Percentiles rank a stretch among this genome's conserved stretches.
phyloP scores from a whole-genome alignment of 1,140 invertebrate genomes.

The Nixonia krombeini region DNA sequence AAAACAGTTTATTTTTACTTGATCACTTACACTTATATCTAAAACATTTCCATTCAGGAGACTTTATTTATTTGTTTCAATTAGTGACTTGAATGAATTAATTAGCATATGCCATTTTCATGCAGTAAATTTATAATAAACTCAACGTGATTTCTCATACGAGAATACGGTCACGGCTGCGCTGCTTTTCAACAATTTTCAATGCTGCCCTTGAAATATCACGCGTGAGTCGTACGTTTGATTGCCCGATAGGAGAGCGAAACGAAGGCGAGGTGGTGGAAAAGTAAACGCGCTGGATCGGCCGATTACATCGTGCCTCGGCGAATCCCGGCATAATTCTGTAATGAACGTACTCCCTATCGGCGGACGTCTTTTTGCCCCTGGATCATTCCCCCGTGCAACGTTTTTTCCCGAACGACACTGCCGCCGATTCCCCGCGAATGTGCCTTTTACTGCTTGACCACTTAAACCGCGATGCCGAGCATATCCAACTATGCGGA shows the following conservation, averaged over 20 bases:
- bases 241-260: constrained; percentile 26
- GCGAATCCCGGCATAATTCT: constrained; percentile 31
- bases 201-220: no score
- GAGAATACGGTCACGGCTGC: no score
- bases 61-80: no score
- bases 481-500: constrained; percentile 69
- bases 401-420: constrained; percentile 28
- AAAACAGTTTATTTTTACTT: no score
- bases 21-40: no score
- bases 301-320: constrained; percentile 20
- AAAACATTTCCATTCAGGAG: no score
- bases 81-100: no score
- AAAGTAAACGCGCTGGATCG: constrained; percentile 4
- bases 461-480: constrained; percentile 63
- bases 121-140: no score
- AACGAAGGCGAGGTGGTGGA: constrained; percentile 23
- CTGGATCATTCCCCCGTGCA: not conserved
- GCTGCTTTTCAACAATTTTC: no score
- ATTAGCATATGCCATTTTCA: no score
- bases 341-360: constrained; percentile 13
- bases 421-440: constrained; percentile 12
- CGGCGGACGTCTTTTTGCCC: constrained; percentile 21
- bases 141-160: no score
- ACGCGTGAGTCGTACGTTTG: constrained; percentile 2
- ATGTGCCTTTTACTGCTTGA: constrained; percentile 44